Percentiles rank a stretch among this genome's conserved stretches.
phyloP scores from a whole-genome alignment of 2,797 vertebrate genomes.

The Amazona finschi region DNA sequence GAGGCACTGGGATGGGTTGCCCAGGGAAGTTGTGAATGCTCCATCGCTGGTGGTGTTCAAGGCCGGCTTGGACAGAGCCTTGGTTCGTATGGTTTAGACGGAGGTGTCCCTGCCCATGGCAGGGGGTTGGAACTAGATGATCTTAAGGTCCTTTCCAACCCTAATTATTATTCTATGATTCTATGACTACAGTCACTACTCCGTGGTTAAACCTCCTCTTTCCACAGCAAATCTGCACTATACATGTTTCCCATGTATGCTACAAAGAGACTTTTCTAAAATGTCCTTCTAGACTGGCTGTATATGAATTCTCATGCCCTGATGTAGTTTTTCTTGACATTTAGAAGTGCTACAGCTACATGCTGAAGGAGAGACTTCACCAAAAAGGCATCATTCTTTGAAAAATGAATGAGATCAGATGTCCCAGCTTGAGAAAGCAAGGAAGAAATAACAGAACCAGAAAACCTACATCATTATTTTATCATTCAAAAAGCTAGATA shows the following conservation, averaged over 20 bases:
- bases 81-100: no score
- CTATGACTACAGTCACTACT: background rate
- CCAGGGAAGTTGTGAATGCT: no score
- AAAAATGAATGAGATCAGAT: background rate
- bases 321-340: background rate
- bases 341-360: background rate
- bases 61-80: no score
- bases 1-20: no score
- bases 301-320: background rate
- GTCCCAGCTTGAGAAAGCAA: background rate
- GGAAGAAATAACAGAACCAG: background rate
- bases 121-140: no score
- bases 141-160: no score
- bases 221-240: background rate
- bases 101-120: no score
- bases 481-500: background rate
- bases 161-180: background rate
- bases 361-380: background rate
- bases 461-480: background rate
- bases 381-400: background rate
- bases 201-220: background rate
- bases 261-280: background rate
- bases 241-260: background rate
- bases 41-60: no score
- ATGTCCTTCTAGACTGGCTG: background rate